Percentiles rank a stretch among this genome's conserved stretches.
Evolutionary conservation across 2,888 invertebrate genomes (phyloP).

Genomic region (Trachelus iudaicus): DNA sequence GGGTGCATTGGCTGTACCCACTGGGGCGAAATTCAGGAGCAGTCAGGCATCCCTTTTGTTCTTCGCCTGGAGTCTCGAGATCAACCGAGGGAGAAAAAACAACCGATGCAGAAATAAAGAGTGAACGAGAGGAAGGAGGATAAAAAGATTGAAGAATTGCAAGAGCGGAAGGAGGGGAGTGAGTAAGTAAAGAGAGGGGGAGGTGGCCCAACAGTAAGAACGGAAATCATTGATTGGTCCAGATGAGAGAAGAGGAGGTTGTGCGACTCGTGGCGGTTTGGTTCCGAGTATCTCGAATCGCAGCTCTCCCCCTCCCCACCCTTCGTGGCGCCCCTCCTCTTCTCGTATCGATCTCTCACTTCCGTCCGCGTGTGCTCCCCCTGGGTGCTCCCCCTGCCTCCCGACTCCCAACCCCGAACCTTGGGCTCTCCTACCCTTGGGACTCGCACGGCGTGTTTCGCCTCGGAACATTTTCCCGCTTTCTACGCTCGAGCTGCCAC

Average conservation of each 20-base stretch:
- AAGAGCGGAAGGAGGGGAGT: neutral
- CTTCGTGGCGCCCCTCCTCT: constrained; percentile 22
- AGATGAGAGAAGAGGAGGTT: constrained; percentile 30
- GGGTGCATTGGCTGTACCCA: no score
- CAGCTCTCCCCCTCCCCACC: constrained; percentile 22
- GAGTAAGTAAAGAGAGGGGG: neutral
- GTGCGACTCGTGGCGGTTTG: constrained; percentile 34
- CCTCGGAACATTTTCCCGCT: neutral
- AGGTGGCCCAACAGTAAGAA: neutral
- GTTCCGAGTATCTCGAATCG: neutral
- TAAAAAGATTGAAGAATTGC: no score
- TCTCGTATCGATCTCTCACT: neutral
- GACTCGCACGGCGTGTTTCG: neutral
- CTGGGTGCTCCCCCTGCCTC: constrained; percentile 18
- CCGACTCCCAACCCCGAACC: constrained; percentile 26
- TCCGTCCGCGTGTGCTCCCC: constrained; percentile 22
- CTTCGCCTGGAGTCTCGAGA: no score
- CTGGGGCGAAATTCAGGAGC: no score
- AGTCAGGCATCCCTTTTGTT: no score
- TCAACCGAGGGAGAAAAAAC: no score
- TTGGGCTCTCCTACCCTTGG: neutral
- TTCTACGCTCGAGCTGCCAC: neutral
- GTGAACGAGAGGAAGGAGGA: no score
- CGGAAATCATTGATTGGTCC: constrained; percentile 15
- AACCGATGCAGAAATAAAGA: no score